phyloP scores from a whole-genome alignment of 2,113 vertebrate species.

The Tor tambroides region DNA sequence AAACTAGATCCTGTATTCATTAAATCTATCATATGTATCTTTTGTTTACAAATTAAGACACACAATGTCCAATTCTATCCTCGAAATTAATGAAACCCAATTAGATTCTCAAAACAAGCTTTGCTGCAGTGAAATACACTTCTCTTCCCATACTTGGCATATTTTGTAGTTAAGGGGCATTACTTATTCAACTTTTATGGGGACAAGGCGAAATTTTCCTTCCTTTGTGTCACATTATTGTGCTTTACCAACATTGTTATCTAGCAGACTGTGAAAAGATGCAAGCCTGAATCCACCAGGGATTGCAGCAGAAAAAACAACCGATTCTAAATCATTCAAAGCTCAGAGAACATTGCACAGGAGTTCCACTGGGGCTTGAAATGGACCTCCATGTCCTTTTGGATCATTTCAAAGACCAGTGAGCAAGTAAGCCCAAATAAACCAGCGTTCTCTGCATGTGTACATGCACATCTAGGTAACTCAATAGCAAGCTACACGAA shows the following conservation, averaged over 20 bases:
- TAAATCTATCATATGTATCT: neutral
- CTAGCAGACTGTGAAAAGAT: slow-evolving; percentile 38
- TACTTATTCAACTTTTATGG: slow-evolving; percentile 9
- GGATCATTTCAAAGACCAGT: slow-evolving; percentile 49
- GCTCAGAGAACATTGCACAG: slow-evolving; percentile 41
- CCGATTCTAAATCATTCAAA: slow-evolving; percentile 37
- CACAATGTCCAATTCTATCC: neutral
- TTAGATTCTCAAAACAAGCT: slow-evolving; percentile 1
- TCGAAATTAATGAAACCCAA: neutral
- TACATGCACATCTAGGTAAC: slow-evolving; percentile 9
- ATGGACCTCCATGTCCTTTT: slow-evolving; percentile 45
- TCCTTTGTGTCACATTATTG: slow-evolving; percentile 28
- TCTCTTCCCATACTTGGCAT: neutral
- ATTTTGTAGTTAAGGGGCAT: neutral
- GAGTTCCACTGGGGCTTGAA: slow-evolving; percentile 35
- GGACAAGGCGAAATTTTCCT: neutral
- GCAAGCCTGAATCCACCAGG: slow-evolving; percentile 31
- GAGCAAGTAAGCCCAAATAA: slow-evolving; percentile 46
- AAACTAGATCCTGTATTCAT: neutral
- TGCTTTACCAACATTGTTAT: slow-evolving; percentile 27
- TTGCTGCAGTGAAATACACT: slow-evolving; percentile 1
- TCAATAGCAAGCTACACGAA: neutral
- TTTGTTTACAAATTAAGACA: neutral
- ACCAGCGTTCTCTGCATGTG: slow-evolving; percentile 1
- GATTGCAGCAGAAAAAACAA: slow-evolving; percentile 43